Base-by-base conservation (phyloP, 2,888 invertebrate species). In the Epirrhoe tristata region DNA sequence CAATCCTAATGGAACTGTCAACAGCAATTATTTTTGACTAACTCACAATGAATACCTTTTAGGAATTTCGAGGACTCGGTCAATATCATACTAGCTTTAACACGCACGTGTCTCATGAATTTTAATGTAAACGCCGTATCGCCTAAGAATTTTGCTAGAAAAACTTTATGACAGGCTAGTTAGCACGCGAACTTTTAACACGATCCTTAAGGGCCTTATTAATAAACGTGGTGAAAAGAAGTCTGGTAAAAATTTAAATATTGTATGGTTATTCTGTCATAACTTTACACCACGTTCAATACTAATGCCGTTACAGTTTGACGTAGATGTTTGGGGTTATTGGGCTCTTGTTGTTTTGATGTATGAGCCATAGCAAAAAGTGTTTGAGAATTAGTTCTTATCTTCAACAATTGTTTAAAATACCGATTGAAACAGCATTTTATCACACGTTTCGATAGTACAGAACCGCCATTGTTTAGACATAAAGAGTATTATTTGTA, bases 1-100 rank as follows among this genome's bases (percentile, higher is more conserved):
- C 51, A 66, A 70, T 58, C 58, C 39, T 76, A 82, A 83, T 83
- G 62, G 76, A 77, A 74, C 72, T 82, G 81, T 84, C 84, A 81
- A 78, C 71, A 77, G 61, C 71, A 77, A 82, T 86, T 81, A 82
- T 62, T 62, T 53, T 56, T 70, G 74, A 78, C 63, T 56, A 61
- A 61, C 69, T 68, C 54, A 82, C 77, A 76, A 77, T 77, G 72
- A 72, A 72, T 61, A 53, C 51, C 56, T 72, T 73, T 74, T 73
- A 68, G 69, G 71, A 68, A 75, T 78, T 79, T 75, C 59, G 24
- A 66, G 69, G 64, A 74, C 75, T 76, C 67, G 64, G 64, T 66
- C 64, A 63, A 63, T 64, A 60, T 62, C 46, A 58, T 60, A 67
- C 63, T 60, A 58, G 67, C 56, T 69, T 12, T 57, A 56, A 60